Percentiles rank a stretch among this genome's conserved stretches.
phyloP scores from a whole-genome alignment of 2,797 vertebrate genomes.

The Acanthurus lineatus region DNA sequence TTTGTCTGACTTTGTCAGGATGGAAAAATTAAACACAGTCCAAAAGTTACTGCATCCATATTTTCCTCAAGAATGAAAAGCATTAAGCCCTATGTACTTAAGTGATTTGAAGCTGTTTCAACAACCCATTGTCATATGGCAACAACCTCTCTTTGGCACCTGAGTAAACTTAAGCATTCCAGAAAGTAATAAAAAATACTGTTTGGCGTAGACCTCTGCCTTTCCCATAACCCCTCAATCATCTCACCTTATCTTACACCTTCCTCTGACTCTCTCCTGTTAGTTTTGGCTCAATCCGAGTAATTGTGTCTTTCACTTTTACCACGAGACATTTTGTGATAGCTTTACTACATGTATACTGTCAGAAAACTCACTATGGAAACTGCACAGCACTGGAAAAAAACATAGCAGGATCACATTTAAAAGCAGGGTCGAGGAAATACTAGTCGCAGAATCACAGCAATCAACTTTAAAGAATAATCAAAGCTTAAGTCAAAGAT shows the following conservation, averaged over 20 bases:
- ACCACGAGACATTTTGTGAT: neutral
- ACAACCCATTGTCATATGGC: neutral
- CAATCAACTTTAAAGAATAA: neutral
- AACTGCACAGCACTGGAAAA: neutral
- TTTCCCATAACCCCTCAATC: slow-evolving; percentile 42
- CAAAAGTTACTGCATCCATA: neutral
- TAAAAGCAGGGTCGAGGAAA: neutral
- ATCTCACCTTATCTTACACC: slow-evolving; percentile 19
- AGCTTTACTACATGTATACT: neutral
- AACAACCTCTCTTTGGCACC: slow-evolving; percentile 19
- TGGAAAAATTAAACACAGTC: neutral
- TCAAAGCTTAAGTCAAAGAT: neutral
- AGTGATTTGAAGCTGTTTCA: slow-evolving; percentile 8
- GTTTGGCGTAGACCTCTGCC: slow-evolving; percentile 20
- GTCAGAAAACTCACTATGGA: neutral
- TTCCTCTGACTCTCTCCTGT: neutral
- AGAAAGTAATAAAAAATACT: slow-evolving; percentile 7
- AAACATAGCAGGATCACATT: neutral
- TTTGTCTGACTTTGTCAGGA: neutral
- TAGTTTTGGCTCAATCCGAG: slow-evolving; percentile 28
- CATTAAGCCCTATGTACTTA: neutral
- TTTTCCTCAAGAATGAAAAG: neutral
- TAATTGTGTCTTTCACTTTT: slow-evolving; percentile 24
- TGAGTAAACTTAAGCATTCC: neutral
- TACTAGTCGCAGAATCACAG: neutral